Evolutionary conservation across 2,888 invertebrate genomes (phyloP).

Genomic region (Chymomyza fuscimana): DNA sequence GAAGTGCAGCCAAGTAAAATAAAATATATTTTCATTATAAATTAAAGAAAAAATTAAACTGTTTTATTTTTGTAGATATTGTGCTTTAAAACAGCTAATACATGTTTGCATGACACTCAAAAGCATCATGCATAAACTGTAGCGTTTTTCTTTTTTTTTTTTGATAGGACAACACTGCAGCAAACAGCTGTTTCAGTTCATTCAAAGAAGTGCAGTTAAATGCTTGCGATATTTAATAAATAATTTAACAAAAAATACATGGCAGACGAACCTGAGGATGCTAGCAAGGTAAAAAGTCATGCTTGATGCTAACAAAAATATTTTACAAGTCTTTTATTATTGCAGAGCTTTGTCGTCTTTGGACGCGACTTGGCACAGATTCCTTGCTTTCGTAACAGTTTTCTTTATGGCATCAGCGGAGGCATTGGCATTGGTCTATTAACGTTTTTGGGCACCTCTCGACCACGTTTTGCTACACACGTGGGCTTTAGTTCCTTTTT

Average conservation of each 20-base stretch:
- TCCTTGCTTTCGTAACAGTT: constrained; percentile 89
- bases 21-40: background rate
- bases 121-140: background rate
- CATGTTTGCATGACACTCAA: background rate
- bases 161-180: constrained; percentile 33
- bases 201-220: background rate
- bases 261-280: background rate
- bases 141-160: constrained; percentile 12
- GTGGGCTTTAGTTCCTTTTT: constrained; percentile 85
- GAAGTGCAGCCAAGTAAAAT: no score
- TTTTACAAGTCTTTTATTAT: background rate
- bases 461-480: constrained; percentile 83
- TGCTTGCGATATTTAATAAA: constrained; percentile 25
- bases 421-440: constrained; percentile 85
- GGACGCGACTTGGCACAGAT: constrained; percentile 87
- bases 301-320: background rate
- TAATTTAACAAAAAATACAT: background rate
- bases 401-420: constrained; percentile 86
- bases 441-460: constrained; percentile 88
- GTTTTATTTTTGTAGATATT: background rate
- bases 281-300: background rate
- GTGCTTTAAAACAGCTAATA: background rate
- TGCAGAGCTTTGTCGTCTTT: constrained; percentile 80
- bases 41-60: background rate
- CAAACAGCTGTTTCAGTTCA: constrained; percentile 48